Percentiles rank a stretch among this genome's conserved stretches.
These are phyloP conservation scores for Esox masquinongy DNA, from an alignment of 2,797 vertebrate genomes.

Conservation along the genomic window DNA sequence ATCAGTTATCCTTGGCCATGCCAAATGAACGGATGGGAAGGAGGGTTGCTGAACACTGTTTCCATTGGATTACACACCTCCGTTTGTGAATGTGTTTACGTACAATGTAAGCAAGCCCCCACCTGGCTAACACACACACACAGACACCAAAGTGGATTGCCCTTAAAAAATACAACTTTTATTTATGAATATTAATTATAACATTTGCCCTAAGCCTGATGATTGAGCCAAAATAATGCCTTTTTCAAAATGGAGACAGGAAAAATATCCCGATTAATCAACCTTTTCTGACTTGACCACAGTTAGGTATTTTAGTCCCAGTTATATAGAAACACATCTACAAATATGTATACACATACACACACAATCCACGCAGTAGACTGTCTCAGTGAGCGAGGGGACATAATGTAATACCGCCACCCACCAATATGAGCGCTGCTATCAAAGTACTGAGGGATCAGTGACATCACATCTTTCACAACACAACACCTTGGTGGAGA, in stretches of 20 bases:
- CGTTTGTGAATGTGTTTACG: slow-evolving; percentile 21
- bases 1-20: slow-evolving; percentile 21
- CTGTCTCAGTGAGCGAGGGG: background rate
- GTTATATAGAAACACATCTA: background rate
- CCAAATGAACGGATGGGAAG: background rate
- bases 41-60: background rate
- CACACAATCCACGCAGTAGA: background rate
- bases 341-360: background rate
- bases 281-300: too few species aligned
- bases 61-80: background rate
- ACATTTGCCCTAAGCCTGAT: too few species aligned
- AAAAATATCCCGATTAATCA: too few species aligned
- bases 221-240: too few species aligned
- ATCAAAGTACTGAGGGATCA: background rate
- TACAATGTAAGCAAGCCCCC: slow-evolving; percentile 22
- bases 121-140: slow-evolving; percentile 12
- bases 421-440: background rate
- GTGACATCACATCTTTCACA: background rate
- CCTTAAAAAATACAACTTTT: background rate
- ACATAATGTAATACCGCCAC: background rate
- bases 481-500: background rate
- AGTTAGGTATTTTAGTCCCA: too few species aligned
- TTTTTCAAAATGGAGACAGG: too few species aligned
- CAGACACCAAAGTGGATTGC: background rate
- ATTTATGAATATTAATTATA: background rate